Base-by-base conservation (phyloP, 2,797 vertebrate species). In the Myiotriccus ornatus region DNA sequence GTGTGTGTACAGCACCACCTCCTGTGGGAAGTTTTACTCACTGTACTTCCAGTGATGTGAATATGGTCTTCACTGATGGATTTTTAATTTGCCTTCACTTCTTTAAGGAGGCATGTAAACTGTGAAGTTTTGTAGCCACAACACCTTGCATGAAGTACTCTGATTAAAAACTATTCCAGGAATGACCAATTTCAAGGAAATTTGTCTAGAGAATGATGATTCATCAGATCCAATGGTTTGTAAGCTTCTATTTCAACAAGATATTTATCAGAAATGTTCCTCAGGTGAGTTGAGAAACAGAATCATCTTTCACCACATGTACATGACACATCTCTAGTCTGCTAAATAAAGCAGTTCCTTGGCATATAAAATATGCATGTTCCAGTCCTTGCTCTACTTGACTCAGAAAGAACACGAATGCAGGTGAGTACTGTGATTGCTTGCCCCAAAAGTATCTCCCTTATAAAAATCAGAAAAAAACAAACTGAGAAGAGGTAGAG, bases 1-100 rank as follows among this genome's bases (percentile, higher is more conserved):
- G 28, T 89, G 93, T 87, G 93, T 65, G 62, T 55, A 93, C 82
- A 94, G 94, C 94, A 95, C 95, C 95, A 92, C 75, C 93, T 93
- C 93, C 95, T 90, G 91, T 90, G 85, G 80, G 52, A 94, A 93
- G 46, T 52, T 87, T 93, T 70, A 70, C 56, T 89, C 91, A 43
- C 62, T 81, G 71, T 87, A 91, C 41, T 93, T 87, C 47, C 41
- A 70, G 41, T 19, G 55, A 81, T 8, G 43, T 22, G 14, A 90
- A 49, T 12, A 79, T 60, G 28, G 43, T 23, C 59, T 73, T 79
- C 50, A 30, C 13, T 14, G 44, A 41, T 24, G n/a, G 34, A n/a
- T 49, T 73, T 73, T 74, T 35, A 46, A 59, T 70, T 59, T 84
- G 32, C 74, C 25, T 71, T 74, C 47, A 43, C 14, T 81, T 53